Percentiles rank a stretch among this genome's conserved stretches.
Evolutionary conservation across 2,888 invertebrate genomes (phyloP).

Genomic region (Drosophila kanekoi): DNA sequence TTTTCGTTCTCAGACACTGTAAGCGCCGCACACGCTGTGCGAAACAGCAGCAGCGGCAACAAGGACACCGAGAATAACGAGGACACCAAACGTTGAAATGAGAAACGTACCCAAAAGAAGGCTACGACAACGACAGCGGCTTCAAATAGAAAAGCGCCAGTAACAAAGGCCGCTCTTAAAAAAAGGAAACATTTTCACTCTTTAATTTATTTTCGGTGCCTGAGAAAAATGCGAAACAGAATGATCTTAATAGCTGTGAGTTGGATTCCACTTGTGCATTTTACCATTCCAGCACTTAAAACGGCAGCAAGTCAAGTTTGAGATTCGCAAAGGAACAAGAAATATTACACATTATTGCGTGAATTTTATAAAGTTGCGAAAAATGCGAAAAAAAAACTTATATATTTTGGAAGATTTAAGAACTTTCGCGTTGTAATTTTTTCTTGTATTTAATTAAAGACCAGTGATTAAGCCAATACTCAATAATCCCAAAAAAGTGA

Average conservation of each 20-base stretch:
- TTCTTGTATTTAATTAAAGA: too few species aligned
- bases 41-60: conserved; percentile 53
- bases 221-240: conserved; percentile 54
- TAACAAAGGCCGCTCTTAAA: conserved; percentile 48
- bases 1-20: conserved; percentile 61
- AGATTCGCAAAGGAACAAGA: conserved; percentile 1
- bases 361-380: conserved; percentile 1
- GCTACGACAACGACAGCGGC: conserved; percentile 7
- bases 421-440: not conserved
- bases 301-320: conserved; percentile 26
- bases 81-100: conserved; percentile 40
- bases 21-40: conserved; percentile 43
- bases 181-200: conserved; percentile 65
- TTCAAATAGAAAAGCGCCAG: conserved; percentile 26
- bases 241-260: conserved; percentile 33
- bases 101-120: conserved; percentile 39
- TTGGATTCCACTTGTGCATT: conserved; percentile 9
- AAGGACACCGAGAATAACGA: conserved; percentile 39
- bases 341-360: not conserved
- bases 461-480: too few species aligned
- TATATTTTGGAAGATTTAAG: not conserved
- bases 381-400: not conserved
- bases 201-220: conserved; percentile 72
- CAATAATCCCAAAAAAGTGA: too few species aligned
- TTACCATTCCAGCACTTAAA: conserved; percentile 21